phyloP scores from a whole-genome alignment of 2,113 vertebrate species.

The Mastomys coucha region DNA sequence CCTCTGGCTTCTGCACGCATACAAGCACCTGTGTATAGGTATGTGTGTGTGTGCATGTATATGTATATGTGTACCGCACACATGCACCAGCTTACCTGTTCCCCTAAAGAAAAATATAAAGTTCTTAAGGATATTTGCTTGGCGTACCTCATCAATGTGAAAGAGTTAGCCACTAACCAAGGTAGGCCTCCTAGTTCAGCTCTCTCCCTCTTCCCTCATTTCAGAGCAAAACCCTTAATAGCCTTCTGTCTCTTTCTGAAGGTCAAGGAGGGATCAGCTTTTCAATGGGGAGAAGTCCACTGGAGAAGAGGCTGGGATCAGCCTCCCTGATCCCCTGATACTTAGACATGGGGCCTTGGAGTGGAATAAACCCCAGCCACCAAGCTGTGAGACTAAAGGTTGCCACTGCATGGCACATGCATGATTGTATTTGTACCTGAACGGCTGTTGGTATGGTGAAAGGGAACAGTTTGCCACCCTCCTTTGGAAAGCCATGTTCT shows the following conservation, averaged over 20 bases:
- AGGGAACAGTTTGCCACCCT: background rate
- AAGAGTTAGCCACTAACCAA: background rate
- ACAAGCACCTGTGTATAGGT: background rate
- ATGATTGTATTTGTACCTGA: background rate
- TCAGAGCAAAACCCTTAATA: background rate
- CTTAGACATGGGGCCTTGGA: background rate
- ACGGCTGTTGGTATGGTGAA: background rate
- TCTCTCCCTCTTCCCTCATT: background rate
- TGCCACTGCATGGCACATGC: background rate
- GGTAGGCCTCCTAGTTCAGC: background rate
- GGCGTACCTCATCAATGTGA: background rate
- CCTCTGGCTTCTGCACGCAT: background rate
- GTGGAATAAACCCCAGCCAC: background rate
- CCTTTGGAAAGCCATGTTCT: constrained; percentile 21
- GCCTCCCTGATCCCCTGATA: background rate
- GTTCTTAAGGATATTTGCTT: background rate
- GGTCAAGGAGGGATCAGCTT: background rate
- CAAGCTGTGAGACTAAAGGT: background rate
- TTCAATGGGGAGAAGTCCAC: background rate
- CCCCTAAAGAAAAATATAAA: background rate
- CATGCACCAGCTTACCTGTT: background rate
- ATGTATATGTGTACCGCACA: background rate
- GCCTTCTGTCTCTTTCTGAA: background rate
- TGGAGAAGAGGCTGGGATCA: background rate
- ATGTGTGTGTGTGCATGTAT: fast-evolving